phyloP scores from a whole-genome alignment of 30 jellyfish, hydroid and myxozoan genomes.

The Pseudorhiza aurosa region DNA sequence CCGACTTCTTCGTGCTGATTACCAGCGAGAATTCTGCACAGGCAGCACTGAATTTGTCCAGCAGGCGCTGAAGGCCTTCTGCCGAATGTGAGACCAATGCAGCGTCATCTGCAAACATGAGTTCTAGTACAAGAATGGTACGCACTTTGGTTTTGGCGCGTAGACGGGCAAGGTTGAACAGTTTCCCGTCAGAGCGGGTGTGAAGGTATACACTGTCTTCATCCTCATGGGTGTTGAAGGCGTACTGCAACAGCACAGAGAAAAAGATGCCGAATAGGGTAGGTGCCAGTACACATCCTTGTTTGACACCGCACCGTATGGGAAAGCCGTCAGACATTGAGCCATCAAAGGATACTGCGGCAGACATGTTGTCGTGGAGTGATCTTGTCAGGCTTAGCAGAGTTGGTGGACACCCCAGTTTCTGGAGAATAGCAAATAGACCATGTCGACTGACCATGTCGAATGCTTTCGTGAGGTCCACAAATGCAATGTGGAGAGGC shows the following conservation, averaged over 20 bases:
- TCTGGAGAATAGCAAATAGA: no score
- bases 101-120: slow-evolving; percentile 7
- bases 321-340: no score
- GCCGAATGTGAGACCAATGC: slow-evolving; percentile 12
- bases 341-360: no score
- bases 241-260: no score
- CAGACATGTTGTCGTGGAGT: no score
- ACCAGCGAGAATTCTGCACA: background rate
- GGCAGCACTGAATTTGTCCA: slow-evolving; percentile 4
- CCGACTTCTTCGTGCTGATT: background rate
- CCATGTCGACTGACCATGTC: no score
- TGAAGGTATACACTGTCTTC: background rate
- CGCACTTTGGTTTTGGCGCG: slow-evolving; percentile 38
- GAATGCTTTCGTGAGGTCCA: no score
- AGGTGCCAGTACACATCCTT: slow-evolving; percentile 39
- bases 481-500: no score
- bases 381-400: no score
- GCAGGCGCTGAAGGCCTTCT: background rate
- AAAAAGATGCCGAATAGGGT: no score
- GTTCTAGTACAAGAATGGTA: background rate
- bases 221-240: background rate
- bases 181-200: slow-evolving; percentile 32
- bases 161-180: slow-evolving; percentile 33
- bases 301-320: no score
- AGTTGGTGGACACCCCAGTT: no score